A percentile compares a stretch with the other conserved stretches of the same genome.
Conservation (phyloP, 2,113 vertebrate genomes). For the Cyphomyrus discorhynchus region DNA sequence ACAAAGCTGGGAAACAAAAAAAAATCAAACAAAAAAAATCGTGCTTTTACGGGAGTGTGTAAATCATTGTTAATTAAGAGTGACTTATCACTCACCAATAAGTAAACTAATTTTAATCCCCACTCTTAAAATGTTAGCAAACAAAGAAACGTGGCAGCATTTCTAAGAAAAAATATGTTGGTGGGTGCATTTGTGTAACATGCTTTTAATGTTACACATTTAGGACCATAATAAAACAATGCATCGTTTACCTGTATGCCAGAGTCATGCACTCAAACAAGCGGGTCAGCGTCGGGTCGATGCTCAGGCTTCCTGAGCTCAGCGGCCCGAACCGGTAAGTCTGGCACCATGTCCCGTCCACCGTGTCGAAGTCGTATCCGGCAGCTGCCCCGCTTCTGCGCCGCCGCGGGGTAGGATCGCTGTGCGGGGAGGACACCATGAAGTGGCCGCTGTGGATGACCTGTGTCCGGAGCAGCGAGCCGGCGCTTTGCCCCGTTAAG, state of each 20-base stretch:
- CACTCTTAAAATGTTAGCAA: not conserved
- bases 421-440: slow-evolving; percentile 95
- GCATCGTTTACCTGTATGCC: slow-evolving; percentile 80
- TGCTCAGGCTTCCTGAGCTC: slow-evolving; percentile 73
- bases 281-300: slow-evolving; percentile 85
- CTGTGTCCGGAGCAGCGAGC: slow-evolving; percentile 54
- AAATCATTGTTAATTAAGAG: not conserved
- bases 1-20: not conserved
- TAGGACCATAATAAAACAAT: not conserved
- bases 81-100: not conserved
- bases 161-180: not conserved
- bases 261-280: slow-evolving; percentile 98
- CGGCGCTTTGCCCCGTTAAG: slow-evolving; percentile 23
- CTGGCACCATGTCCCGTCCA: slow-evolving; percentile 53
- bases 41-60: not conserved
- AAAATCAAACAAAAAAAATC: not conserved
- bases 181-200: not conserved
- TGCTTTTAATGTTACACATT: not conserved
- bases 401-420: slow-evolving; percentile 65
- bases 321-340: slow-evolving; percentile 62
- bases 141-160: not conserved
- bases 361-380: slow-evolving; percentile 59
- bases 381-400: slow-evolving; percentile 45
- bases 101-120: not conserved
- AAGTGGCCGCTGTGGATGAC: slow-evolving; percentile 98